Evolutionary conservation across 2,113 vertebrate species (phyloP), one percentile per base, ranked within the genome.

Genomic region (Muntiacus reevesi): DNA sequence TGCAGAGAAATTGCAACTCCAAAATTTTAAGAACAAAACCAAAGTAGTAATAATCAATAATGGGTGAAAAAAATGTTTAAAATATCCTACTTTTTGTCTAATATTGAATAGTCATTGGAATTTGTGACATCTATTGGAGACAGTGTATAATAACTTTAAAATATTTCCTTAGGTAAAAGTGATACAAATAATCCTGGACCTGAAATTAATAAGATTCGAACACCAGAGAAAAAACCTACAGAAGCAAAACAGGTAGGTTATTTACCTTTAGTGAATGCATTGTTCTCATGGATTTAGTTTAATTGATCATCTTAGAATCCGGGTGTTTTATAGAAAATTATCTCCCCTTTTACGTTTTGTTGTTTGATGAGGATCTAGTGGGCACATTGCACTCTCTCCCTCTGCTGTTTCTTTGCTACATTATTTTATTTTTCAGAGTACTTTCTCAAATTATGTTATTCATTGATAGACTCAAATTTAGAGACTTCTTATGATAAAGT

Each of bases 191-290:
- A 98, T 99, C 98, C 98, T 97, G 99, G 99, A 98, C 97, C 99
- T 9, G 99, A 99, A 98, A 99, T 99, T 93, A 99, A 9, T 98
- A 99, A 99, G 98, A 99, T 99, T 98, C 99, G 99, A 96, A 99
- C 99, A 74, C 99, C 99, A 79, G 99, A 99, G 97, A 99, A 99
- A 98, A 99, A 99, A 96, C 98, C 97, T 19, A 3, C 99, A 59
- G 99, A 99, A 89, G 97, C 99, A 94, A 99, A 99, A 98, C 99
- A 99, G 99, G 99, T 99, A 90, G 0, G 98, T 76, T 96, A 12
- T n/a, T 93, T 54, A 57, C 8, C 13, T 64, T 21, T n/a, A 33
- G 62, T 87, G 87, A 93, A 16, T 47, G 30, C 14, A 2, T 47
- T 88, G 30, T 95, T 71, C 28, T 87, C 17, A 13, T 92, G 30